phyloP scores from a whole-genome alignment of 2,888 invertebrate species.

The Parelbella ahira region DNA sequence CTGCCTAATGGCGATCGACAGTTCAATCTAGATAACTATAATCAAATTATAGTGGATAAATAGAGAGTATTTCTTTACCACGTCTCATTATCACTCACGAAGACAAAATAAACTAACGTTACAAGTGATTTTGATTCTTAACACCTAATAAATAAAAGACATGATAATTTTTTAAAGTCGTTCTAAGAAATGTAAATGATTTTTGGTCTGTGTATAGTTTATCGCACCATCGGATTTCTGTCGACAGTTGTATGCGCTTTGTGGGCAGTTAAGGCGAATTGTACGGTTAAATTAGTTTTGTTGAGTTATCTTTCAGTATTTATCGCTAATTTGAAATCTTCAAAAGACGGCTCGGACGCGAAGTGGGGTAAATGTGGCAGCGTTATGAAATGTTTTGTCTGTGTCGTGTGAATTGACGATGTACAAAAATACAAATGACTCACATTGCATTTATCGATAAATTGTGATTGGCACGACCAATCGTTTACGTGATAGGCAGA shows the following conservation, averaged over 20 bases:
- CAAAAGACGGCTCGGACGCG: slow-evolving; percentile 12
- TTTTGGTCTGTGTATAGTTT: slow-evolving; percentile 28
- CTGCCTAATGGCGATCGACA: slow-evolving; percentile 66
- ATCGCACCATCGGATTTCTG: slow-evolving; percentile 45
- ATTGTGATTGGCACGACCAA: no score
- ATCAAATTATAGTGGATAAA: slow-evolving; percentile 52
- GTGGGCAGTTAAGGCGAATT: slow-evolving; percentile 45
- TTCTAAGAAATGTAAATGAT: slow-evolving; percentile 6
- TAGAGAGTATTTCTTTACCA: slow-evolving; percentile 32
- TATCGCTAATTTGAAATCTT: slow-evolving; percentile 30
- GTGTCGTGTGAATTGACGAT: no score
- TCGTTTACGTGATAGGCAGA: no score
- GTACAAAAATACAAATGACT: no score
- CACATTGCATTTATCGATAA: no score
- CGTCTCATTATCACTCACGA: no score
- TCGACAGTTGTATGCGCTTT: slow-evolving; percentile 56
- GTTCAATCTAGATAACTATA: slow-evolving; percentile 71
- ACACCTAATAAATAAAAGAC: slow-evolving; percentile 6
- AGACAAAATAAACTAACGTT: no score
- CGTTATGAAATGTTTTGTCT: no score
- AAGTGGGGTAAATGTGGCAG: not conserved
- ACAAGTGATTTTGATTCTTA: slow-evolving; percentile 24
- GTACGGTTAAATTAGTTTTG: slow-evolving; percentile 50
- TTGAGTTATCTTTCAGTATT: slow-evolving; percentile 25
- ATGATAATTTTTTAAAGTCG: not conserved